phyloP scores from a whole-genome alignment of 2,888 invertebrate genomes.

The Polyploca ridens region DNA sequence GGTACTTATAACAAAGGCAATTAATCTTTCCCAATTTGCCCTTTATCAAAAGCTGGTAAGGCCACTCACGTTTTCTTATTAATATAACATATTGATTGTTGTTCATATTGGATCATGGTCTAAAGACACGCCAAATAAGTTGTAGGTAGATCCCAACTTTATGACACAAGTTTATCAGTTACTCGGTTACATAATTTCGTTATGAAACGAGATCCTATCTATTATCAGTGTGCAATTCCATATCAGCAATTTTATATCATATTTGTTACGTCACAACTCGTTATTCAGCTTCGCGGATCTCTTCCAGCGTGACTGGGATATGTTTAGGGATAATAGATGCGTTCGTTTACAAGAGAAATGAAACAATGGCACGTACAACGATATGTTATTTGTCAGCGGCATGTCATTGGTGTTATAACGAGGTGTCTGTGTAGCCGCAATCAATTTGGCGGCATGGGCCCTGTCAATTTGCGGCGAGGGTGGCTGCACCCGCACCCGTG shows the following conservation, averaged over 20 bases:
- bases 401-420: slow-evolving; percentile 61
- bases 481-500: slow-evolving; percentile 32
- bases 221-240: not conserved
- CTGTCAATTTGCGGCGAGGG: slow-evolving; percentile 71
- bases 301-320: not conserved
- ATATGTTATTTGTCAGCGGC: slow-evolving; percentile 44
- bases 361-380: slow-evolving; percentile 35
- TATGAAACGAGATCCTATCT: not conserved
- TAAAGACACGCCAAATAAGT: no score
- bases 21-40: no score
- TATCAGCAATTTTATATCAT: not conserved
- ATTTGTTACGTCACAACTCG: not conserved
- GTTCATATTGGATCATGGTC: no score
- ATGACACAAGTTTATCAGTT: no score
- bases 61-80: no score
- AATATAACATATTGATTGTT: no score
- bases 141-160: no score
- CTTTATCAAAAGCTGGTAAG: no score
- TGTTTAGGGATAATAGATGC: slow-evolving; percentile 16
- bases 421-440: slow-evolving; percentile 66
- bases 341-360: slow-evolving; percentile 19
- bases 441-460: slow-evolving; percentile 68
- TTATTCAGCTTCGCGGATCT: not conserved
- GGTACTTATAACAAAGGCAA: no score
- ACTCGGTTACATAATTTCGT: not conserved